phyloP scores from a whole-genome alignment of 1,140 invertebrate species.

The Bombus picipes region DNA sequence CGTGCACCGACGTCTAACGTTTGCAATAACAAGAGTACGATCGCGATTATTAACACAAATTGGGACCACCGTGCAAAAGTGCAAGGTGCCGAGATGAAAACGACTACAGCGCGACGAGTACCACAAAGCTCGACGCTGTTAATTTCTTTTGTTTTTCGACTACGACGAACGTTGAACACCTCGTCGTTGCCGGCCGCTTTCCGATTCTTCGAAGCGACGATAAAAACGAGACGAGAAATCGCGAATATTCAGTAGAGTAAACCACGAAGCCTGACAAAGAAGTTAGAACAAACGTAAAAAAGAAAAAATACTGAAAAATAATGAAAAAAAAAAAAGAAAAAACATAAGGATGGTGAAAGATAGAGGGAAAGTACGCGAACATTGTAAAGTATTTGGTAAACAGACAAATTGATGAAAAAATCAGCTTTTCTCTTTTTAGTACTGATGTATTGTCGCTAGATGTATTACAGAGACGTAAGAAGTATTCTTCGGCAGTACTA shows the following conservation, averaged over 20 bases:
- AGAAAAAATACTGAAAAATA: background rate
- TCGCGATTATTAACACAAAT: conserved; percentile 45
- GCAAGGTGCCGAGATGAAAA: conserved; percentile 55
- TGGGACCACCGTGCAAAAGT: conserved; percentile 67
- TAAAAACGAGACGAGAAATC: background rate
- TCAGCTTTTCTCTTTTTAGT: conserved; percentile 71
- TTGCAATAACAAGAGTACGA: conserved; percentile 24
- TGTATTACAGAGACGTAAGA: conserved; percentile 65
- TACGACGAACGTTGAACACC: background rate
- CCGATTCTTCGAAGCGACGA: conserved; percentile 22
- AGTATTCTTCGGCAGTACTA: conserved; percentile 61
- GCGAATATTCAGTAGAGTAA: conserved; percentile 21
- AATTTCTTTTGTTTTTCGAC: background rate
- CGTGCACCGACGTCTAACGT: conserved; percentile 10
- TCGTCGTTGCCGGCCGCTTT: background rate
- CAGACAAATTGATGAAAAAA: conserved; percentile 42
- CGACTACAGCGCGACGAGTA: background rate
- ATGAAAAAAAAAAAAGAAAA: background rate
- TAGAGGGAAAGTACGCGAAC: conserved; percentile 37
- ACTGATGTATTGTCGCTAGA: conserved; percentile 67
- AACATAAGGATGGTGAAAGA: background rate
- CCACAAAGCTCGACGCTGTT: background rate
- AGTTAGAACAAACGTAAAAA: background rate
- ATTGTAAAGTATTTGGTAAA: conserved; percentile 62
- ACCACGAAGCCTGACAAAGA: background rate